Base-by-base conservation (phyloP, 2,888 invertebrate species). In the Chrysodeixis includens region DNA sequence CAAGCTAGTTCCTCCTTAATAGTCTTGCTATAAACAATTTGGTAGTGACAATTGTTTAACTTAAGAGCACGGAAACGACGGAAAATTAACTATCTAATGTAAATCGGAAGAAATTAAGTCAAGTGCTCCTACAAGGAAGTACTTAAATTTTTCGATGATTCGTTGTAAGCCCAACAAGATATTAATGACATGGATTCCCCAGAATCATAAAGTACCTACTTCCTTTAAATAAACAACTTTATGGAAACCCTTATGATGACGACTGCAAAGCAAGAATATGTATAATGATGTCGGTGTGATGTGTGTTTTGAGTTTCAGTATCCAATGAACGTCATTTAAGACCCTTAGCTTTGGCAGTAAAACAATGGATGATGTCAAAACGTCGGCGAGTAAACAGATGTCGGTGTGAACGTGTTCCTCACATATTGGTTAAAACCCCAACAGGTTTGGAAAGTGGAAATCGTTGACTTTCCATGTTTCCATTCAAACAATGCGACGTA, bases 361-460 rank as follows among this genome's bases (percentile, higher is more conserved):
- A 66, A 77, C 77, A 73, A 73, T 67, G 68, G 59, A 18, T 62
- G 35, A 32, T 46, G 54, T 35, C 12, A 12, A 35, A 35, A n/a
- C 40, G 6, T 40, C n/a, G 46, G 26, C 10, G 54, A 57, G 8
- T 57, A 62, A 73, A 76, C 51, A 32, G 56, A 57, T 62, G 62
- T 71, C 56, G 57, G 61, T 60, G 44, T 61, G 32, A 51, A 10
- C 61, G 64, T 16, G 35, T 61, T 26, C 14, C 8, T 44, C 30
- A 62, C 40, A 49, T 5, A 51, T 56, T 30, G 22, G 32, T 40
- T 32, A 30, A 35, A 54, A 62, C 58, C 35, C 54, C 55, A 69
- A 76, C 81, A 53, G 66, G 62, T 73, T 79, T 76, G 66, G 82
- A 81, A 79, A 81, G 82, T 63, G 71, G 61, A 65, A 75, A 75